Evolutionary conservation across 2,797 vertebrate species (phyloP).

Genomic region (Tolypeutes matacus): DNA sequence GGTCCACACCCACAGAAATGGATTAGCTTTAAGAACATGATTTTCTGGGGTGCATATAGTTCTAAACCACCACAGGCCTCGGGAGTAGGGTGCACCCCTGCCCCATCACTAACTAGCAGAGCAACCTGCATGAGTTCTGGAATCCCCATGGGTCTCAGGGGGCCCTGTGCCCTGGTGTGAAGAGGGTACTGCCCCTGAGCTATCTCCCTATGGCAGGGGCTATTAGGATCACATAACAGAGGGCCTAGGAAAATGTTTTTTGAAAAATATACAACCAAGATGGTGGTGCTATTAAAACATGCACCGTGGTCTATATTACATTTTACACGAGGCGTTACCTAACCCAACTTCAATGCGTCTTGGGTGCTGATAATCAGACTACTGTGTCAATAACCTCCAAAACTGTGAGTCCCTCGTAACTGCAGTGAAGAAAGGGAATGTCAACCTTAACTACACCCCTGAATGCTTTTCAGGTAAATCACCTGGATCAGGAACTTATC

Average conservation of each 20-base stretch:
- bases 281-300: fast-evolving
- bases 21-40: too few relatives aligned
- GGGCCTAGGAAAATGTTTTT: fast-evolving
- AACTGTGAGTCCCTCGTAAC: background rate
- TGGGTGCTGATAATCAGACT: background rate
- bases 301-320: fast-evolving
- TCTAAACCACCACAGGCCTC: background rate
- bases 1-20: too few relatives aligned
- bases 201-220: background rate
- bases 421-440: background rate
- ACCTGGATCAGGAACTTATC: slow-evolving; percentile 65
- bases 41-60: too few relatives aligned
- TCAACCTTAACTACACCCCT: slow-evolving; percentile 65
- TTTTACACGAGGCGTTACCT: fast-evolving
- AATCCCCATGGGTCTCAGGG: background rate
- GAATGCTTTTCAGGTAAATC: slow-evolving; percentile 78
- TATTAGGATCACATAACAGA: too few relatives aligned
- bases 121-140: background rate
- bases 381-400: background rate
- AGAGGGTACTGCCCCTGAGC: background rate
- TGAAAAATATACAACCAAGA: background rate
- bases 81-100: background rate
- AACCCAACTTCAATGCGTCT: fast-evolving
- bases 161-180: background rate
- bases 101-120: background rate